Evolutionary conservation across 1,140 invertebrate genomes (phyloP), one percentile per base, ranked within the genome.

Genomic region (Bombus ignitus): DNA sequence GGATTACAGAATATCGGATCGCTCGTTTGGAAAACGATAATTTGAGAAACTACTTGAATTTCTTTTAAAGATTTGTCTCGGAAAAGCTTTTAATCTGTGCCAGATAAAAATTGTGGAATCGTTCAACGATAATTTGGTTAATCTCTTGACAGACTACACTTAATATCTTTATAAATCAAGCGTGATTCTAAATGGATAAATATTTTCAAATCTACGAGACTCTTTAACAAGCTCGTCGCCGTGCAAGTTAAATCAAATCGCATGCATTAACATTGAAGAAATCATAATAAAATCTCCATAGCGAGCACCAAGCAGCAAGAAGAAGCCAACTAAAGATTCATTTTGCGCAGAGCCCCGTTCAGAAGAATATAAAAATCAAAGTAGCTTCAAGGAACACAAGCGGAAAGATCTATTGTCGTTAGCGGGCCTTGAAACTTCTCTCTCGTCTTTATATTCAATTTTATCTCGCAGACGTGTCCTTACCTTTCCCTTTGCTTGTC

Each of bases 401-500:
- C 32, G 8, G 77, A 47, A 37, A 59, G 42, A 80, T 80, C 68
- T 28, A 44, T 57, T 28, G 75, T n/a, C 22, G 42, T 53, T 25
- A 15, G 5, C 28, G 22, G 18, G 4, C 42, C 25, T 25, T 9
- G 39, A 47, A 84, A 79, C 66, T 84, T 83, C 32, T 3, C 22
- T 39, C 39, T 39, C 32, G 15, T 70, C 65, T 79, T 85, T 80
- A 32, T 57, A 80, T 80, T 80, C 77, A 80, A 85, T 85, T 80
- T 85, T 68, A 47, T 65, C 57, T 53, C 35, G 25, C 65, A 32
- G 39, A 10, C 42, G 44, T 65, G 42, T 72, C 32, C 57, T 28
- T 13, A 25, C 35, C 10, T n/a, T n/a, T 22, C 35, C 15, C 22
- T 39, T 10, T 35, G 35, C 2, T 35, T 10, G 4, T 37, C 53